Base-by-base conservation (phyloP, 2,797 vertebrate species). In the Adrianichthys oophorus region DNA sequence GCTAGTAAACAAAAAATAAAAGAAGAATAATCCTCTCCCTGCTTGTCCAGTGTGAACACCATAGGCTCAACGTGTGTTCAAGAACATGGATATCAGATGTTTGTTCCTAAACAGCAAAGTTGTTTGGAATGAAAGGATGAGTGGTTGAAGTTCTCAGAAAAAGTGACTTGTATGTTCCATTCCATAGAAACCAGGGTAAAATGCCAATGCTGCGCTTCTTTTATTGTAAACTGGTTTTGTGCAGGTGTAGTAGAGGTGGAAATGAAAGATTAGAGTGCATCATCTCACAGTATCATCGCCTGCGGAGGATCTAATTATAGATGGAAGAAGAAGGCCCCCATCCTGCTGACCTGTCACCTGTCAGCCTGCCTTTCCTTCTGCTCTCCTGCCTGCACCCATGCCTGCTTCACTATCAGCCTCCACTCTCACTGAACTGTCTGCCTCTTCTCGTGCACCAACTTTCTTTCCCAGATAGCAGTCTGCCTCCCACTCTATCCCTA, bases 291-390 rank as follows among this genome's bases (percentile, higher is more conserved):
- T 90, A 89, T 78, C 89, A 90, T 93, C 90, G 92, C 92, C 93
- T 90, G 93, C 82, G 80, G 94, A 92, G 93, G 92, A 90, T 94
- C 92, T 95, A 94, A 95, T 96, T 95, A 94, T 92, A 93, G 92
- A 92, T 91, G 91, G 92, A 88, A 78, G 87, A 91, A 91, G 88
- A 91, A 83, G 90, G 92, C 90, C 91, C 32, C 86, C 87, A 60
- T 93, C 88, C 77, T 86, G 85, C 90, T 92, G 91, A 92, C 84
- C 86, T 91, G 73, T 79, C 87, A 91, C 85, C 87, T 92, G 72
- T 74, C 85, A 65, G 83, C 83, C 89, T 86, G 90, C 93, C 90
- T 78, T 63, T 80, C 82, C 77, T 61, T 73, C 72, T 70, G 78
- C 78, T 78, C 70, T 83, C 66, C 80, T 74, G 78, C 52, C 51